Evolutionary conservation across 2,888 invertebrate genomes (phyloP).

Genomic region (Entomobrya multifasciata): DNA sequence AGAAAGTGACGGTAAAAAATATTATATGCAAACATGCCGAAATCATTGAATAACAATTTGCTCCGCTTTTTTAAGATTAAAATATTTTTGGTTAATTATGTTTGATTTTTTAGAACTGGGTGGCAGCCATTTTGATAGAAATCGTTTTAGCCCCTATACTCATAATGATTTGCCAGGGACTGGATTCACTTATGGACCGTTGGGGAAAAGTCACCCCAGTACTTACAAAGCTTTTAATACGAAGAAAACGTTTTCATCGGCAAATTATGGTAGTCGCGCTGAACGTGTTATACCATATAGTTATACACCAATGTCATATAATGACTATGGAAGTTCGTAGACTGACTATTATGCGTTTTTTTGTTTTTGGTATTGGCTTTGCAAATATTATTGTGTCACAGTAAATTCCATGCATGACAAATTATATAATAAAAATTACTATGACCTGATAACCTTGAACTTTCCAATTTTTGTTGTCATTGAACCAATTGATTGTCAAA

Average conservation of each 20-base stretch:
- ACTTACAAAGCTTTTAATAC: neutral
- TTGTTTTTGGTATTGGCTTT: no score
- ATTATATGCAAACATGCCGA: neutral
- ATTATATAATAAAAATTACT: neutral
- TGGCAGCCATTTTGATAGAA: conserved; percentile 5
- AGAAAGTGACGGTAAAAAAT: conserved; percentile 52
- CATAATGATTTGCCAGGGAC: neutral
- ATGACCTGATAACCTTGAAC: neutral
- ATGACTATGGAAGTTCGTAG: conserved; percentile 49
- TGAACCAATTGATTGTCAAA: no score
- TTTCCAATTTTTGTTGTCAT: no score
- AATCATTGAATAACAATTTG: no score
- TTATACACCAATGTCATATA: conserved; percentile 32
- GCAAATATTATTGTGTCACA: no score
- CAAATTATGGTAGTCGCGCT: conserved; percentile 36
- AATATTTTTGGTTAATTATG: no score
- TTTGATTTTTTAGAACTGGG: no score
- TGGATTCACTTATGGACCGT: conserved; percentile 45
- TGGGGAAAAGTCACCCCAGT: conserved; percentile 26
- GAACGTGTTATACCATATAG: conserved; percentile 36
- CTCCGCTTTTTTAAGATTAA: no score
- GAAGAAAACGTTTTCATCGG: neutral
- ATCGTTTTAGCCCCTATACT: conserved; percentile 27
- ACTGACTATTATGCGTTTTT: no score
- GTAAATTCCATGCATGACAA: neutral